A percentile compares a stretch with the other conserved stretches of the same genome.
phyloP scores from a whole-genome alignment of 2,113 vertebrate genomes.

The Strix aluco region DNA sequence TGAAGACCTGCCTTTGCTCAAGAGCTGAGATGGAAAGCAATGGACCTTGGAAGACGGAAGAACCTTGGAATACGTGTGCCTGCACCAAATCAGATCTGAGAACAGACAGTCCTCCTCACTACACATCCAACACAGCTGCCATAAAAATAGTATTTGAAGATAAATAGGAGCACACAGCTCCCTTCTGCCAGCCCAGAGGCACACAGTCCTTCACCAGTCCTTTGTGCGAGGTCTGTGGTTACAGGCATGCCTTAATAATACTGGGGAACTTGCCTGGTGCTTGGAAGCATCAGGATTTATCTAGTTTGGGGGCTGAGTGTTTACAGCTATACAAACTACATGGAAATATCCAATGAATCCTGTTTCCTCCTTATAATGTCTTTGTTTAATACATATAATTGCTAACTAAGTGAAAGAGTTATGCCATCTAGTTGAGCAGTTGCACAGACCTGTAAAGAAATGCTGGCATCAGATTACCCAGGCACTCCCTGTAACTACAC shows the following conservation, averaged over 20 bases:
- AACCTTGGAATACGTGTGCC: not conserved
- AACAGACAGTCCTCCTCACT: not conserved
- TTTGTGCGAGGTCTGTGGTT: not conserved
- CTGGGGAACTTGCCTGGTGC: not conserved
- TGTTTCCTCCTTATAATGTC: not conserved
- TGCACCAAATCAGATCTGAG: not conserved
- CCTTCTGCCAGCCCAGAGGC: not conserved
- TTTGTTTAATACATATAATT: not conserved
- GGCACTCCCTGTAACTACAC: slow-evolving; percentile 37
- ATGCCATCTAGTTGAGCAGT: not conserved
- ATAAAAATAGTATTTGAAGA: not conserved
- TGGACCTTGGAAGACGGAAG: not conserved
- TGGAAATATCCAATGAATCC: not conserved
- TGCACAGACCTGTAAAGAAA: slow-evolving; percentile 22
- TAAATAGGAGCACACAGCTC: not conserved
- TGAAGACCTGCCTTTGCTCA: not conserved
- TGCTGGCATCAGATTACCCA: accelerated
- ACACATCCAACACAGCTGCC: not conserved
- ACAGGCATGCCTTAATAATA: too few species aligned
- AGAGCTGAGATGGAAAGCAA: not conserved
- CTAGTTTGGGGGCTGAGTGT: not conserved
- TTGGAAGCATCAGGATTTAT: not conserved
- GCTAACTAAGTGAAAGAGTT: not conserved
- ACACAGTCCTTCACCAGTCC: not conserved
- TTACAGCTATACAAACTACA: not conserved